Conservation (phyloP, 30 jellyfish, hydroid and myxozoan species). For the Pelagia noctiluca region DNA sequence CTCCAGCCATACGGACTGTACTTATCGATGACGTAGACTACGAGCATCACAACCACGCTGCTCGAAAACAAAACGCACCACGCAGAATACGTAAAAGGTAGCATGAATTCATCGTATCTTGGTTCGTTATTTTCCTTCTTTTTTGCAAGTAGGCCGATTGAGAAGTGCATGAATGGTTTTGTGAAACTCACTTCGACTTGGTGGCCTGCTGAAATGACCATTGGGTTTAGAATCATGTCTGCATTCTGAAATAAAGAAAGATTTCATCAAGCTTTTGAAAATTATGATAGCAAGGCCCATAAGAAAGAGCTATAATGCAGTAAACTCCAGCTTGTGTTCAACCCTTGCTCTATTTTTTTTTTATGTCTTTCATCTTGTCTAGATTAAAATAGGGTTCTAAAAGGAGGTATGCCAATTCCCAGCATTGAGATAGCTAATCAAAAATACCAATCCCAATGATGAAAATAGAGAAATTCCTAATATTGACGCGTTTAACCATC, state of each 20-base stretch:
- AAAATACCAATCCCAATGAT: too few species aligned
- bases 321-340: too few species aligned
- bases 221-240: slow-evolving; percentile 49
- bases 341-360: too few species aligned
- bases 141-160: slow-evolving; percentile 56
- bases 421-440: too few species aligned
- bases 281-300: too few species aligned
- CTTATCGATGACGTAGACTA: slow-evolving; percentile 36
- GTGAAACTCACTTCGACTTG: slow-evolving; percentile 49
- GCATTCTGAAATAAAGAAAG: slow-evolving; percentile 24
- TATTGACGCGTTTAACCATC: too few species aligned
- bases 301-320: neutral
- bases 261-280: too few species aligned
- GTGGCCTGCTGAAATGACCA: slow-evolving; percentile 60
- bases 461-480: too few species aligned
- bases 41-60: slow-evolving; percentile 52
- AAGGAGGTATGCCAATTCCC: too few species aligned
- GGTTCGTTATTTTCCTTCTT: slow-evolving; percentile 42
- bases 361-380: too few species aligned
- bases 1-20: slow-evolving; percentile 73
- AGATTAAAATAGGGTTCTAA: too few species aligned
- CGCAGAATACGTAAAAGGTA: slow-evolving; percentile 65
- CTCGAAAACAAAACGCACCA: slow-evolving; percentile 59
- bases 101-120: slow-evolving; percentile 55
- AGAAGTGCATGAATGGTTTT: slow-evolving; percentile 72